These are phyloP conservation scores for Hybognathus amarus DNA, from an alignment of 2,797 vertebrate genomes.

Conservation along the genomic window DNA sequence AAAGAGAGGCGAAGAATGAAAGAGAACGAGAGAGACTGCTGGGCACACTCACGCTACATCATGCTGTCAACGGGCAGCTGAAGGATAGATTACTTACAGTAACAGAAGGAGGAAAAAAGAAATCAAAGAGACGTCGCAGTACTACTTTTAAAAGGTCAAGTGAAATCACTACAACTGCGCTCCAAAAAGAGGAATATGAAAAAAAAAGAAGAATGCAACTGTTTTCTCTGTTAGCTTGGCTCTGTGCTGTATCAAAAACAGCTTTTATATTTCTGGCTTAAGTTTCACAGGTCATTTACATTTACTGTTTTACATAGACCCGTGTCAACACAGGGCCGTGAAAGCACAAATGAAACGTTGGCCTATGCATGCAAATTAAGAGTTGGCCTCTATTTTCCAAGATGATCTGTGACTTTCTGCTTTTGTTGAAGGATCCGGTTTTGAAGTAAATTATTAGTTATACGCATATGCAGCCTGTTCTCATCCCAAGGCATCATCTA, in stretches of 20 bases:
- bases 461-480: neutral
- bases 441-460: neutral
- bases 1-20: conserved; percentile 17
- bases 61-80: conserved; percentile 35
- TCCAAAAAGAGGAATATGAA: neutral
- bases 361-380: conserved; percentile 30
- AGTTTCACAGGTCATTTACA: conserved; percentile 44
- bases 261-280: conserved; percentile 16
- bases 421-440: neutral
- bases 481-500: too few relatives aligned
- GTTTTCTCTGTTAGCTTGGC: conserved; percentile 22
- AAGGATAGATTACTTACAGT: conserved; percentile 48
- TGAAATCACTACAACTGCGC: conserved; percentile 38
- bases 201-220: neutral
- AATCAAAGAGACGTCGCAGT: conserved; percentile 35
- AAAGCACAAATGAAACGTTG: conserved; percentile 4
- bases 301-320: conserved; percentile 37
- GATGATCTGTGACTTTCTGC: neutral
- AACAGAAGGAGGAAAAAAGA: conserved; percentile 43
- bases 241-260: conserved; percentile 13
- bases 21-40: conserved; percentile 28
- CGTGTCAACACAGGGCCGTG: neutral
- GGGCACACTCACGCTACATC: conserved; percentile 40
- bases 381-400: conserved; percentile 9
- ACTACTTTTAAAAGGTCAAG: conserved; percentile 46